These are phyloP conservation scores for Drosophila nebulosa DNA, from an alignment of 1,140 invertebrate genomes.

Conservation along the genomic window DNA sequence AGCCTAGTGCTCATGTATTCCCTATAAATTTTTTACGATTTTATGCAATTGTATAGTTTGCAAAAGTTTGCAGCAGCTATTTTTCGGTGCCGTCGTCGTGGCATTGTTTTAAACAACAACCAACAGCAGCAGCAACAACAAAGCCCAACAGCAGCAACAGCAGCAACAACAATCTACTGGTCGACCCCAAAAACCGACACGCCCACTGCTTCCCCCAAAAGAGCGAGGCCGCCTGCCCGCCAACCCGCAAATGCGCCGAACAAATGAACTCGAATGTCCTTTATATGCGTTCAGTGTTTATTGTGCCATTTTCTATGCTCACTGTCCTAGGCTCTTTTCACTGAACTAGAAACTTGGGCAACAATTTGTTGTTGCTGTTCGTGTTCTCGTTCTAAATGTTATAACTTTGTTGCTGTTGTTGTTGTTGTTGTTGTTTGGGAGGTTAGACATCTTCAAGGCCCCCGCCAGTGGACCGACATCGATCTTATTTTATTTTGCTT, in stretches of 20 bases:
- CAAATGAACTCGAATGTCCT: conserved; percentile 76
- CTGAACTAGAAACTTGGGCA: conserved; percentile 60
- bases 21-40: conserved; percentile 79
- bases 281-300: conserved; percentile 77
- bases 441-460: conserved; percentile 52
- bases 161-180: conserved; percentile 54
- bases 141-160: conserved; percentile 17
- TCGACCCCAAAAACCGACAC: conserved; percentile 37
- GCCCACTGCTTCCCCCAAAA: conserved; percentile 40
- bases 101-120: conserved; percentile 65
- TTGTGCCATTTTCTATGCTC: conserved; percentile 67
- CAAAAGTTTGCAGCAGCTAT: conserved; percentile 75
- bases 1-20: conserved; percentile 61
- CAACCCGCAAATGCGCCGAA: conserved; percentile 58
- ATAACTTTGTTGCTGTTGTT: conserved; percentile 7
- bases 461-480: conserved; percentile 40
- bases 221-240: neutral
- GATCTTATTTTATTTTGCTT: conserved; percentile 26
- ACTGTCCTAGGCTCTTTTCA: conserved; percentile 42
- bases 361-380: conserved; percentile 43
- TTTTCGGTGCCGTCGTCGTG: conserved; percentile 68
- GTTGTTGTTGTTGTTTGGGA: conserved; percentile 9
- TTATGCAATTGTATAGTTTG: conserved; percentile 78
- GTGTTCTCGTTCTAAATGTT: conserved; percentile 13
- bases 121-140: conserved; percentile 16